A percentile compares a stretch with the other conserved stretches of the same genome.
phyloP scores from a whole-genome alignment of 2,888 invertebrate species.

The Dryococelus australis region DNA sequence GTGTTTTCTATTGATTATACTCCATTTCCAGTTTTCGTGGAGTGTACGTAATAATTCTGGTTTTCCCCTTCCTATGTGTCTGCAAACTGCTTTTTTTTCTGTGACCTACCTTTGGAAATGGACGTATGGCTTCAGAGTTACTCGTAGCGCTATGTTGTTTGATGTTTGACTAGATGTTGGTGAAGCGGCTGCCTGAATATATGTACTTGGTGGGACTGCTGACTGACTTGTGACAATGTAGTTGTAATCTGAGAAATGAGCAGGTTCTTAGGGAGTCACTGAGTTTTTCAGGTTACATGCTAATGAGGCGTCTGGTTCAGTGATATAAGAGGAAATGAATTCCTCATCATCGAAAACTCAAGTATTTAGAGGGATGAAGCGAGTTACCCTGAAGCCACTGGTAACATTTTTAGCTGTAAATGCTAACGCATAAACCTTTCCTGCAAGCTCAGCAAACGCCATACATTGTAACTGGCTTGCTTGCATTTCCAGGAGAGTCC shows the following conservation, averaged over 20 bases:
- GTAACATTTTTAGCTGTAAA: constrained; percentile 43
- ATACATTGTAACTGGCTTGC: constrained; percentile 53
- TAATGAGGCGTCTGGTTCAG: constrained; percentile 34
- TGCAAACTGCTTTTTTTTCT: not conserved
- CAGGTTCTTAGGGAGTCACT: not conserved
- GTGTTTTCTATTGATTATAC: not conserved
- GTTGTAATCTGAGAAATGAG: not conserved
- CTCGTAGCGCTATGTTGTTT: not conserved
- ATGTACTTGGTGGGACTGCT: not conserved
- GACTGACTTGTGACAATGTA: not conserved
- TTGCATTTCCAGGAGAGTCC: constrained; percentile 43
- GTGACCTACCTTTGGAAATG: not conserved
- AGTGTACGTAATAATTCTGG: not conserved
- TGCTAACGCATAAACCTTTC: constrained; percentile 42
- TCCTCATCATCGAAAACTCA: constrained; percentile 45
- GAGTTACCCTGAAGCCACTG: constrained; percentile 45
- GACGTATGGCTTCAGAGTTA: not conserved
- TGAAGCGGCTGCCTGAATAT: not conserved
- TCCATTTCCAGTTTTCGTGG: not conserved
- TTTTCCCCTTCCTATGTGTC: not conserved
- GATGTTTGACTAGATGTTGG: not conserved
- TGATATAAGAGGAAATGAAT: constrained; percentile 39
- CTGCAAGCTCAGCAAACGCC: constrained; percentile 30
- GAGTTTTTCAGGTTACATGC: not conserved
- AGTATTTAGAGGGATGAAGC: constrained; percentile 48